Evolutionary conservation across 2,888 invertebrate genomes (phyloP).

Genomic region (Dinocampus coccinellae): DNA sequence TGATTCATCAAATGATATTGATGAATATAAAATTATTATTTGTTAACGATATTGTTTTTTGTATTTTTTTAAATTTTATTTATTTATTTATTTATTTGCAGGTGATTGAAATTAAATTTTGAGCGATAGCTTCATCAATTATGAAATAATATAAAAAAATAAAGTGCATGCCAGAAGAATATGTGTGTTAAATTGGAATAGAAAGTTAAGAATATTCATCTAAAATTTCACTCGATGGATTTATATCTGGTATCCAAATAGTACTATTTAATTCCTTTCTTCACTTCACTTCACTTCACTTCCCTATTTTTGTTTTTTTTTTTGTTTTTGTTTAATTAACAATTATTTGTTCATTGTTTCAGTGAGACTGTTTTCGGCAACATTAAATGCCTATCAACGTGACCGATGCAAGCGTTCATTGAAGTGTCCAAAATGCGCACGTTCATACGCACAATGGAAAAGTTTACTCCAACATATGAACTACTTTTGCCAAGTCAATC

Average conservation of each 20-base stretch:
- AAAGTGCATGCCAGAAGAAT: neutral
- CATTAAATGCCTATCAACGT: neutral
- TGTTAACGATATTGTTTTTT: too few species aligned
- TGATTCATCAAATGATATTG: too few species aligned
- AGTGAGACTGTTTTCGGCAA: conserved; percentile 9
- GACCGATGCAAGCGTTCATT: conserved; percentile 12
- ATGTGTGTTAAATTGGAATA: neutral
- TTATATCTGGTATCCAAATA: too few species aligned
- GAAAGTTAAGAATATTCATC: neutral
- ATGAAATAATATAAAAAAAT: neutral
- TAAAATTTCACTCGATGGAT: neutral
- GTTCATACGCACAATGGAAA: conserved; percentile 58
- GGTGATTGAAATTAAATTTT: neutral
- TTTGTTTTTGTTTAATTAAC: neutral
- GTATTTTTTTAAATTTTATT: too few species aligned
- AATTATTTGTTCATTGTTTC: conserved; percentile 7
- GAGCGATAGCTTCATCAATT: neutral
- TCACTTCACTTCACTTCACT: too few species aligned
- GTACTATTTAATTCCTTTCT: too few species aligned
- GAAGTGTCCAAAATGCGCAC: conserved; percentile 57
- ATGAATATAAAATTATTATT: too few species aligned
- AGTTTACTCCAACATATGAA: conserved; percentile 73
- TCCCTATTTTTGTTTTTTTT: too few species aligned
- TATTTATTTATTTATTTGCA: too few species aligned
- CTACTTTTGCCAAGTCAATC: conserved; percentile 79